Conservation (phyloP, 2,888 invertebrate genomes). For the Zygaena filipendulae region DNA sequence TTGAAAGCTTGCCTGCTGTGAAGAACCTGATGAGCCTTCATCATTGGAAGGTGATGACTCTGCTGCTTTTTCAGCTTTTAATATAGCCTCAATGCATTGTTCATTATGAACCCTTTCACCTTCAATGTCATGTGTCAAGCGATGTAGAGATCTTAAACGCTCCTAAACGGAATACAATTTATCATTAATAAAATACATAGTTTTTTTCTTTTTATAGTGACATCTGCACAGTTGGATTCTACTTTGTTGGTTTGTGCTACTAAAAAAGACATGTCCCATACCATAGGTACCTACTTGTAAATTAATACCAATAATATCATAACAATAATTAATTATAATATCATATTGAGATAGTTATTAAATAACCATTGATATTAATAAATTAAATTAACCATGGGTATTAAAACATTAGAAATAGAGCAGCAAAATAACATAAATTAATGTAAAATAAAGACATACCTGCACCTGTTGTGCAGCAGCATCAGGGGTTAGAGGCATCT, state of each 20-base stretch:
- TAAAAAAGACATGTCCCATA: no score
- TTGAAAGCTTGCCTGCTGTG: conserved; percentile 60
- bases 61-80: conserved; percentile 73
- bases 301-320: no score
- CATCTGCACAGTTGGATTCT: no score
- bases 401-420: no score
- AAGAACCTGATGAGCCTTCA: conserved; percentile 51
- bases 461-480: conserved; percentile 78
- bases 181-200: no score
- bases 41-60: conserved; percentile 45
- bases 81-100: conserved; percentile 80
- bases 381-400: no score
- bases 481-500: conserved; percentile 83
- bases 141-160: conserved; percentile 79
- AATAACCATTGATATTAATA: no score
- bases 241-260: no score
- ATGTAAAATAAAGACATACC: conserved; percentile 29
- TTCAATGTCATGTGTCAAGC: conserved; percentile 84
- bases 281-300: no score
- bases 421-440: no score
- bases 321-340: no score
- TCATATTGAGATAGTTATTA: no score
- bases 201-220: conserved; percentile 2
- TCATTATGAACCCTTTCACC: conserved; percentile 83
- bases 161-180: conserved; percentile 75